These are phyloP conservation scores for Lepidonotus clava DNA, from an alignment of 2,888 invertebrate genomes.

Conservation along the genomic window DNA sequence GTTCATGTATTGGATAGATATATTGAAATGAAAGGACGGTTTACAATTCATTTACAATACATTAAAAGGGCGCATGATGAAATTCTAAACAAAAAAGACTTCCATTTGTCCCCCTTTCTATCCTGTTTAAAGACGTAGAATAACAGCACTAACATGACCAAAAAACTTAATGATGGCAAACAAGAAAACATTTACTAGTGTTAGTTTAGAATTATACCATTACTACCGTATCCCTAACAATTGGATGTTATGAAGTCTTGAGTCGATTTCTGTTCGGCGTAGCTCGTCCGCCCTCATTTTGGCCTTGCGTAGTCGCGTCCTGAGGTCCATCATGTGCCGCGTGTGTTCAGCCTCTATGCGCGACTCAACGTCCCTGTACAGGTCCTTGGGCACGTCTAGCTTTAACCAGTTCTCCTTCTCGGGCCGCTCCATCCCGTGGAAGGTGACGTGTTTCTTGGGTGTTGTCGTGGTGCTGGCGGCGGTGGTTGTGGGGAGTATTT, in stretches of 20 bases:
- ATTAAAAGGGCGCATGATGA: no score
- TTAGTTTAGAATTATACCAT: no score
- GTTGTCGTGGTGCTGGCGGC: background rate
- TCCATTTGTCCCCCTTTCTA: no score
- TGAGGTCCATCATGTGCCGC: slow-evolving; percentile 28
- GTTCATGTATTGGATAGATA: no score
- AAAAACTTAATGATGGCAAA: no score
- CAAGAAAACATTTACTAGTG: no score
- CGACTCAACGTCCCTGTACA: background rate
- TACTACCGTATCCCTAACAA: slow-evolving; percentile 35
- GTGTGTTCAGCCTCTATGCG: slow-evolving; percentile 33
- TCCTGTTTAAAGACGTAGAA: no score
- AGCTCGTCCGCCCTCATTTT: slow-evolving; percentile 34
- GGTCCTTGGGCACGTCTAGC: background rate
- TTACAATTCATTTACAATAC: no score
- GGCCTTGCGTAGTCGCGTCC: slow-evolving; percentile 37
- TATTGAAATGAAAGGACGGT: no score
- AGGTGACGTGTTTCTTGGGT: slow-evolving; percentile 44
- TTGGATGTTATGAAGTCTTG: slow-evolving; percentile 31
- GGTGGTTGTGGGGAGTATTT: no score
- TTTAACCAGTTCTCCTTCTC: slow-evolving; percentile 30
- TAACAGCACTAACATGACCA: no score
- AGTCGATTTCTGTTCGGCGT: slow-evolving; percentile 33
- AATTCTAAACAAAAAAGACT: no score
- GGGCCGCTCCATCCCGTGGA: background rate